Percentiles rank a stretch among this genome's conserved stretches.
phyloP scores from a whole-genome alignment of 2,113 vertebrate species.

The Calyptomena viridis region DNA sequence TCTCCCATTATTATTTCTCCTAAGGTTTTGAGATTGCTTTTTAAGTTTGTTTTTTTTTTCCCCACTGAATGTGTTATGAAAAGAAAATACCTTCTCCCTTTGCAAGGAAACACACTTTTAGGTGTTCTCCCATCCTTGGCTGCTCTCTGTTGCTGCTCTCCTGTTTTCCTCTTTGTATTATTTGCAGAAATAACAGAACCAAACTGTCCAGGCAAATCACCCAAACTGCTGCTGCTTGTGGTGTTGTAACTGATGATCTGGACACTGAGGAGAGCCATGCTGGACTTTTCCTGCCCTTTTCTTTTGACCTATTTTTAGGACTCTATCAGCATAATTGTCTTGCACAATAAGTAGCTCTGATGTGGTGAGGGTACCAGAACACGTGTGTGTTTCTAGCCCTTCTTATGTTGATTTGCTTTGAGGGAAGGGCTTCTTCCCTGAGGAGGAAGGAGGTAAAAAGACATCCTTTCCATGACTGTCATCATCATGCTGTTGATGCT shows the following conservation, averaged over 20 bases:
- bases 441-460: neutral
- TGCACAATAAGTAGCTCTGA: neutral
- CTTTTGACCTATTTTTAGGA: neutral
- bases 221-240: neutral
- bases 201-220: neutral
- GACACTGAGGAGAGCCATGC: neutral
- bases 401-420: neutral
- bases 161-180: neutral
- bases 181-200: neutral
- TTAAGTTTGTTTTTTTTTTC: neutral
- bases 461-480: neutral
- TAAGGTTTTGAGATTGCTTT: neutral
- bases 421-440: neutral
- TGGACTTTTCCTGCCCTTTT: neutral
- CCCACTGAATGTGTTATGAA: accelerated
- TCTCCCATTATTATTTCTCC: neutral
- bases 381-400: neutral
- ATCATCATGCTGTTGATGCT: neutral
- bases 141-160: neutral
- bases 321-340: neutral
- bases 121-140: accelerated
- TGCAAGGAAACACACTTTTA: neutral
- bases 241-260: neutral
- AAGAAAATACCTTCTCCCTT: neutral
- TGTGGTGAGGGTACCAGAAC: neutral